phyloP scores from a whole-genome alignment of 2,797 vertebrate species.

The Dromococcyx pavoninus region DNA sequence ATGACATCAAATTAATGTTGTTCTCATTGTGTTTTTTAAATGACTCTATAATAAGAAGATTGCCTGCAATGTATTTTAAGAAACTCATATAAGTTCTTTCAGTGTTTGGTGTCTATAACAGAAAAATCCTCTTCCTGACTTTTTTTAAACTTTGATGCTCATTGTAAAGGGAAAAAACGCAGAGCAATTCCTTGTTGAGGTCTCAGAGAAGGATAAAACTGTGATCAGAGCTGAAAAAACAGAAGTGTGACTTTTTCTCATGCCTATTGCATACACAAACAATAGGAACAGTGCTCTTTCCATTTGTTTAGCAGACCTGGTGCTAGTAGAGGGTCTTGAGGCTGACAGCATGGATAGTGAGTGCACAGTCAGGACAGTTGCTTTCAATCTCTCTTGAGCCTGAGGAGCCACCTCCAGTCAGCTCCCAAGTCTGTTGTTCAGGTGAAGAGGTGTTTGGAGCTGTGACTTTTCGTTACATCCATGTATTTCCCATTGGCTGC shows the following conservation, averaged over 20 bases:
- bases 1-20: slow-evolving; percentile 18
- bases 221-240: neutral
- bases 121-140: neutral
- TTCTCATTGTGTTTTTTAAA: slow-evolving; percentile 13
- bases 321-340: neutral
- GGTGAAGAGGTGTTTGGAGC: neutral
- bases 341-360: neutral
- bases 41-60: neutral
- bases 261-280: neutral
- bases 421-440: neutral
- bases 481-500: neutral
- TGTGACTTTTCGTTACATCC: neutral
- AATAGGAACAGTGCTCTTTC: neutral
- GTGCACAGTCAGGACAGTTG: neutral
- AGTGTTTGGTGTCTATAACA: slow-evolving; percentile 2
- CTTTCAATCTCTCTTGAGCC: neutral
- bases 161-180: neutral
- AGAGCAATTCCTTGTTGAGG: neutral
- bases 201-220: neutral
- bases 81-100: neutral
- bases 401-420: neutral
- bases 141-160: neutral
- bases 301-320: neutral
- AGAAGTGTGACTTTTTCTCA: neutral
- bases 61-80: neutral